phyloP scores from a whole-genome alignment of 2,797 vertebrate species.

The Rhinella marina region DNA sequence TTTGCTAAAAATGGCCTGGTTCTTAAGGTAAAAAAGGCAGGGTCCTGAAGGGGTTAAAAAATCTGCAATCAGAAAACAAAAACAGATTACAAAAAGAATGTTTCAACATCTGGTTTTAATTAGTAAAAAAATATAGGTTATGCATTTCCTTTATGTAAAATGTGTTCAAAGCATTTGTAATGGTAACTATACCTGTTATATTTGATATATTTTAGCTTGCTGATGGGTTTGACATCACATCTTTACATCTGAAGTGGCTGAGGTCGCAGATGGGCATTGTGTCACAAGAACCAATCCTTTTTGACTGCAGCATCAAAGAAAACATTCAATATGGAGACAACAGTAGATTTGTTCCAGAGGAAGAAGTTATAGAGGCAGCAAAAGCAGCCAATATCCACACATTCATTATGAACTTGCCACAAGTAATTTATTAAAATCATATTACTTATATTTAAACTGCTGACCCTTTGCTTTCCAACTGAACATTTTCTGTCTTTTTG shows the following conservation, averaged over 20 bases:
- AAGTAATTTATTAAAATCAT: slow-evolving; percentile 67
- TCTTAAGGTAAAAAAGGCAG: too few species aligned
- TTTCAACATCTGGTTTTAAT: too few species aligned
- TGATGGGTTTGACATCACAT: slow-evolving; percentile 72
- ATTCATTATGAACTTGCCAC: slow-evolving; percentile 74
- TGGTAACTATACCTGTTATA: not conserved
- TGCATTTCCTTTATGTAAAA: too few species aligned
- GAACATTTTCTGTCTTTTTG: not conserved
- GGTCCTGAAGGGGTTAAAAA: too few species aligned
- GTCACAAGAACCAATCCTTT: slow-evolving; percentile 78
- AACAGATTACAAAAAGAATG: too few species aligned
- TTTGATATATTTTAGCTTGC: slow-evolving; percentile 68
- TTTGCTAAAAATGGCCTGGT: too few species aligned
- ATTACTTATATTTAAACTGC: not conserved
- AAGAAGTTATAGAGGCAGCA: slow-evolving; percentile 74
- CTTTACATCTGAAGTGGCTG: slow-evolving; percentile 72
- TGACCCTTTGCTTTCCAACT: not conserved
- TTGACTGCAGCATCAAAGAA: slow-evolving; percentile 76
- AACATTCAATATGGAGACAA: slow-evolving; percentile 78
- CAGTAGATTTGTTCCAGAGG: slow-evolving; percentile 70
- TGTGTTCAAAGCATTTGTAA: too few species aligned
- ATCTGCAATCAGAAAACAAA: too few species aligned
- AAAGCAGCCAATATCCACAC: slow-evolving; percentile 76
- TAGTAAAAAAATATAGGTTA: too few species aligned
- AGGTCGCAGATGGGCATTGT: slow-evolving; percentile 74